Percentiles rank a stretch among this genome's conserved stretches.
phyloP scores from a whole-genome alignment of 2,113 vertebrate species.

The Maccullochella peelii region DNA sequence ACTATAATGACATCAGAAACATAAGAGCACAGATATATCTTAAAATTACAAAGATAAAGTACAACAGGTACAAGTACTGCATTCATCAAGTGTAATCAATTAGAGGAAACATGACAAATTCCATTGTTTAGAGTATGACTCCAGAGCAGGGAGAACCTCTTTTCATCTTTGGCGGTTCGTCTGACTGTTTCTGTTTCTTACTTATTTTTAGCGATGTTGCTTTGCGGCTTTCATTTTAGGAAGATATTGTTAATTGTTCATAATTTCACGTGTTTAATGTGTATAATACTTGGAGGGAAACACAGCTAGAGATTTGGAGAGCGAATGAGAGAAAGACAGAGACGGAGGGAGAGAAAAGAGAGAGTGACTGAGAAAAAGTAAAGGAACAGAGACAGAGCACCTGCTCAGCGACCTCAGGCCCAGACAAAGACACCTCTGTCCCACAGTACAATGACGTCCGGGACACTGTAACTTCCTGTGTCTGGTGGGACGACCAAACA shows the following conservation, averaged over 20 bases:
- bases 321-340: background rate
- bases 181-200: background rate
- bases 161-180: background rate
- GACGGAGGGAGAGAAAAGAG: constrained; percentile 37
- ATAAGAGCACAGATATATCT: background rate
- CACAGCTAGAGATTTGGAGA: constrained; percentile 3
- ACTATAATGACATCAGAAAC: background rate
- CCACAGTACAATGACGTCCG: constrained; percentile 71
- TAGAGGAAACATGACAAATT: background rate
- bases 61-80: too few species aligned
- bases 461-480: constrained; percentile 77
- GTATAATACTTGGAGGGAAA: background rate
- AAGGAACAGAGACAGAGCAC: constrained; percentile 74
- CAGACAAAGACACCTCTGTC: constrained; percentile 85
- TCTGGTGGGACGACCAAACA: constrained; percentile 70
- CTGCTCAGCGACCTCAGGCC: constrained; percentile 77
- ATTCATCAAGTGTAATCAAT: background rate
- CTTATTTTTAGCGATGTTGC: background rate
- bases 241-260: background rate
- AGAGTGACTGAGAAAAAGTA: constrained; percentile 47
- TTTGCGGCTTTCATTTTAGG: background rate
- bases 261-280: constrained; percentile 4
- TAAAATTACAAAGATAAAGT: background rate
- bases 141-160: background rate
- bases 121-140: background rate